Conservation (phyloP, 1,140 invertebrate species). For the Drosophila lacertosa region DNA sequence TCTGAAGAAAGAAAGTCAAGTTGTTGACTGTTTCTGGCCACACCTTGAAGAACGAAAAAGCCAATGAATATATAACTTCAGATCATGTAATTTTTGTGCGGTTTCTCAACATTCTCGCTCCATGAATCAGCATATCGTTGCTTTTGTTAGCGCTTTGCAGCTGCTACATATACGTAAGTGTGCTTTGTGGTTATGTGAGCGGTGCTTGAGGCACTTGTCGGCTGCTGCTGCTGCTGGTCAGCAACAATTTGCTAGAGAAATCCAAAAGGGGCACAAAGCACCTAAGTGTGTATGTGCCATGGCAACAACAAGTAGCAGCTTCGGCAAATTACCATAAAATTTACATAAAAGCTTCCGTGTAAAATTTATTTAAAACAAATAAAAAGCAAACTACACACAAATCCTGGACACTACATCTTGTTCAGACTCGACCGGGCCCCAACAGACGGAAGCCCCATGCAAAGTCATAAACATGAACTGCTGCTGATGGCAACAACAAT, state of each 20-base stretch:
- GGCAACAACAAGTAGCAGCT: constrained; percentile 44
- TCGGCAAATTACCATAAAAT: constrained; percentile 76
- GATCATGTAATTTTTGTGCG: constrained; percentile 56
- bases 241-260: constrained; percentile 26
- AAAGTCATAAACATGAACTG: constrained; percentile 75
- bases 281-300: background rate
- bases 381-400: constrained; percentile 56
- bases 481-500: constrained; percentile 50
- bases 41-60: constrained; percentile 31
- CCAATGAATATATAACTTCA: constrained; percentile 29
- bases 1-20: constrained; percentile 40
- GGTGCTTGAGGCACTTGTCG: constrained; percentile 19
- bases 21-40: constrained; percentile 26
- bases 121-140: constrained; percentile 59
- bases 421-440: constrained; percentile 14
- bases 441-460: constrained; percentile 45
- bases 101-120: constrained; percentile 38
- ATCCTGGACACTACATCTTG: constrained; percentile 68
- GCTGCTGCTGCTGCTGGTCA: constrained; percentile 15
- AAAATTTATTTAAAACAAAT: constrained; percentile 82
- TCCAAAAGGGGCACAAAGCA: background rate
- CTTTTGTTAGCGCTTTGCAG: constrained; percentile 34
- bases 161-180: constrained; percentile 15
- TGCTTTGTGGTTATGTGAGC: constrained; percentile 12
- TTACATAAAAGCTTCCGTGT: constrained; percentile 80